Evolutionary conservation across 2,113 vertebrate species (phyloP).

Genomic region (Catharus fuscescens): DNA sequence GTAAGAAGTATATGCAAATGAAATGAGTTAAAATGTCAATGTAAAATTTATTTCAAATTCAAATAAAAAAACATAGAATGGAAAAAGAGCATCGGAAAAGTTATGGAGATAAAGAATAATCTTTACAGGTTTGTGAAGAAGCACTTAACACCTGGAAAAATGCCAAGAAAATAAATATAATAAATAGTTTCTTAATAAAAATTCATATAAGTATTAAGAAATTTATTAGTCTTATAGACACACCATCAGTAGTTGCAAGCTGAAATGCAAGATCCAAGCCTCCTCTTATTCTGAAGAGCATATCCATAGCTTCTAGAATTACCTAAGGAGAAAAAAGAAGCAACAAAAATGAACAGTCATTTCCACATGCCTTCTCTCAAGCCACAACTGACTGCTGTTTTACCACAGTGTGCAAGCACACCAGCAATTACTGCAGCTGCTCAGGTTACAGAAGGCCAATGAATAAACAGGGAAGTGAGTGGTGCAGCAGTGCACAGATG

Average conservation of each 20-base stretch:
- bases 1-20: background rate
- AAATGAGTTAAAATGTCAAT: background rate
- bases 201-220: background rate
- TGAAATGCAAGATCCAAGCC: slow-evolving; percentile 83
- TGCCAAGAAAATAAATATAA: background rate
- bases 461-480: background rate
- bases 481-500: background rate
- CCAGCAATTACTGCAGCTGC: background rate
- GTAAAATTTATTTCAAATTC: background rate
- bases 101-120: background rate
- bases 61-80: background rate
- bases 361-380: background rate
- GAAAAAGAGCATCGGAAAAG: background rate
- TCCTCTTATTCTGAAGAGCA: slow-evolving; percentile 83
- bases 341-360: background rate
- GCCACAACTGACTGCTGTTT: background rate
- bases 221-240: background rate
- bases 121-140: background rate
- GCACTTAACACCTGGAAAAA: background rate
- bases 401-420: background rate
- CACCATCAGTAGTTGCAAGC: slow-evolving; percentile 78
- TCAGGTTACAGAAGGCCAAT: background rate
- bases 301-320: slow-evolving; percentile 67
- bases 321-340: slow-evolving; percentile 44
- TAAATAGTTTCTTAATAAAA: background rate